Base-by-base conservation (phyloP, 2,888 invertebrate genomes). In the Lasioglossum oenotherae region DNA sequence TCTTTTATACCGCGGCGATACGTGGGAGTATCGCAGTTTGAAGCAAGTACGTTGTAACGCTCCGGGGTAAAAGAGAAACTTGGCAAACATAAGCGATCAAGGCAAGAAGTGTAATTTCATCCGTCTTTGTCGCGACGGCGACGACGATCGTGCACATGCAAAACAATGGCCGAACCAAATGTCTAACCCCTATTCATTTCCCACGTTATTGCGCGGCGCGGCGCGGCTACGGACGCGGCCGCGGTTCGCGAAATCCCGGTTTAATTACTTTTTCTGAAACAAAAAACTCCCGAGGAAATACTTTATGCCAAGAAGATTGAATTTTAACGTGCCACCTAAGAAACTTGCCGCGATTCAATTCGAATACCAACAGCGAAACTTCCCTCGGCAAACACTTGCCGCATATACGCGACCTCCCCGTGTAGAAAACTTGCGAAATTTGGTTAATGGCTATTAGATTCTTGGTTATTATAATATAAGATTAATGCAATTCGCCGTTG, bases 251-350 rank as follows among this genome's bases (percentile, higher is more conserved):
- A 87, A 90, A 90, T 86, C 89, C 85, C 72, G 89, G 82, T 90
- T 90, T 90, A 90, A 90, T 90, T 90, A 89, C 89, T 90, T 90
- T 85, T 41, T 78, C 71, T 74, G 82, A 84, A 89, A 90, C 87
- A 90, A 90, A 57, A 90, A 85, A 87, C 80, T 79, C 49, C 31
- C 19, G 19, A 46, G 76, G 83, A 82, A 84, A 84, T 80, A 85
- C 86, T 85, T 90, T 89, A 85, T 84, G 81, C 81, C n/a, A 76
- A 12, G 77, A 86, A 90, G 90, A 90, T 90, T 90, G 90, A 90
- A 90, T 90, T 90, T 90, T 87, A 90, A 90, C 89, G 81, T 72
- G 85, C 41, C 78, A 49, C 31, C 64, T 83, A 84, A 78, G 80
- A 79, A 82, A 85, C 74, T 77, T 76, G n/a, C 83, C 67, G 49